Evolutionary conservation across 2,113 vertebrate genomes (phyloP).

Genomic region (Mandrillus leucophaeus): DNA sequence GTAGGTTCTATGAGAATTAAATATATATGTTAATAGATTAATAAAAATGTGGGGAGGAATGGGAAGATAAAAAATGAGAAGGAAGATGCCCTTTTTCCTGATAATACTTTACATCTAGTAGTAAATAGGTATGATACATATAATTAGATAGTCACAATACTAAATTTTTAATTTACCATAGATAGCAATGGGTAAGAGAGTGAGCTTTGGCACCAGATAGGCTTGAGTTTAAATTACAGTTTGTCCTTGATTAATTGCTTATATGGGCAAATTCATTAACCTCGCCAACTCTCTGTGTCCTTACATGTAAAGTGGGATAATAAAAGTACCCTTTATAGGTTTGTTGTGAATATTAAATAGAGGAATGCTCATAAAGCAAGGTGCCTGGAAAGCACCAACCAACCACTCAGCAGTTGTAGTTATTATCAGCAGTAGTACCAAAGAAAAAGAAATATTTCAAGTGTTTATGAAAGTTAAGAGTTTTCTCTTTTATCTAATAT

Average conservation of each 20-base stretch:
- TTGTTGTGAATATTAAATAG: not conserved
- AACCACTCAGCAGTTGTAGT: not conserved
- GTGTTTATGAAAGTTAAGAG: not conserved
- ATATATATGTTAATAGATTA: not conserved
- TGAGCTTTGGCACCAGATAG: not conserved
- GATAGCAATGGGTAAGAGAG: not conserved
- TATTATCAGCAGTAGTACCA: not conserved
- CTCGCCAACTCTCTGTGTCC: not conserved
- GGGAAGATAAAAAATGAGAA: not conserved
- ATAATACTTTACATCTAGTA: not conserved
- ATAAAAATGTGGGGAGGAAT: not conserved
- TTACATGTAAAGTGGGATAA: not conserved
- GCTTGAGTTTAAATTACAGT: not conserved
- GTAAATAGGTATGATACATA: not conserved
- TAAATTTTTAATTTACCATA: not conserved
- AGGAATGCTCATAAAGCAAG: not conserved
- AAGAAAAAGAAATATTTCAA: not conserved
- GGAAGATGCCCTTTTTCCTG: not conserved
- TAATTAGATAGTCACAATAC: not conserved
- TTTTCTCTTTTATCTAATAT: not conserved
- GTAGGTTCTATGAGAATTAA: not conserved
- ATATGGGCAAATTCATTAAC: not conserved
- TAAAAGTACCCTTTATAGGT: not conserved
- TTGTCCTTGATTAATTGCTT: not conserved
- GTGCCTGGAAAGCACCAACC: not conserved